Evolutionary conservation across 2,797 vertebrate genomes (phyloP).

Genomic region (Salmo trutta): DNA sequence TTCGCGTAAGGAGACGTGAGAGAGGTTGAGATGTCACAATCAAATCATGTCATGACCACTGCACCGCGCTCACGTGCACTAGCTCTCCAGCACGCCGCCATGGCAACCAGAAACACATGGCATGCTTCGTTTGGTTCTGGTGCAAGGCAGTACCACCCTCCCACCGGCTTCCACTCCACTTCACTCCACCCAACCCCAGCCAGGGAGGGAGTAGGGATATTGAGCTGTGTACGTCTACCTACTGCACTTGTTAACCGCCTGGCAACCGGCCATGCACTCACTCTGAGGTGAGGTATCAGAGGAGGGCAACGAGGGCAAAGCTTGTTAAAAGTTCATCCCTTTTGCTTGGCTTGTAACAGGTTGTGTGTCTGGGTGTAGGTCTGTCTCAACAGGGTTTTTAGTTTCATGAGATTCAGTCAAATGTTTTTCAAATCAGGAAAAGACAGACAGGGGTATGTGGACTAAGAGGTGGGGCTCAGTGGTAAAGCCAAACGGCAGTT

Average conservation of each 20-base stretch:
- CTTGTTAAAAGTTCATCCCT: not conserved
- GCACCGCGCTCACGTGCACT: not conserved
- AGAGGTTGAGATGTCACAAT: constrained; percentile 3
- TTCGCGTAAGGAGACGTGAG: not conserved
- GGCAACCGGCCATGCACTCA: constrained; percentile 1
- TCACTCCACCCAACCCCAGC: not conserved
- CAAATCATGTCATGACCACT: not conserved
- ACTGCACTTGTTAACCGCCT: not conserved
- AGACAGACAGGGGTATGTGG: not conserved
- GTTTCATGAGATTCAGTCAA: not conserved
- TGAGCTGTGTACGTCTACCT: not conserved
- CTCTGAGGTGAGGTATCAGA: constrained; percentile 14
- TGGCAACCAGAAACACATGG: not conserved
- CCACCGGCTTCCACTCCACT: not conserved
- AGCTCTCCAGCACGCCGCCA: not conserved
- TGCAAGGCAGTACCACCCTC: not conserved
- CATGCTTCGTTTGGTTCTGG: not conserved
- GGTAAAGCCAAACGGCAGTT: not conserved
- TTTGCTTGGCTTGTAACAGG: not conserved
- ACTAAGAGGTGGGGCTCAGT: not conserved
- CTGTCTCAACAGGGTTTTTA: not conserved
- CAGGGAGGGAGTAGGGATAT: not conserved
- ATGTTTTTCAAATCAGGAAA: not conserved
- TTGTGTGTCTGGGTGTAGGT: not conserved
- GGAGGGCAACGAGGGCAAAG: not conserved